These are phyloP conservation scores for Montipora efflorescens DNA, from an alignment of 64 coral and sea anemone species.

Conservation along the genomic window DNA sequence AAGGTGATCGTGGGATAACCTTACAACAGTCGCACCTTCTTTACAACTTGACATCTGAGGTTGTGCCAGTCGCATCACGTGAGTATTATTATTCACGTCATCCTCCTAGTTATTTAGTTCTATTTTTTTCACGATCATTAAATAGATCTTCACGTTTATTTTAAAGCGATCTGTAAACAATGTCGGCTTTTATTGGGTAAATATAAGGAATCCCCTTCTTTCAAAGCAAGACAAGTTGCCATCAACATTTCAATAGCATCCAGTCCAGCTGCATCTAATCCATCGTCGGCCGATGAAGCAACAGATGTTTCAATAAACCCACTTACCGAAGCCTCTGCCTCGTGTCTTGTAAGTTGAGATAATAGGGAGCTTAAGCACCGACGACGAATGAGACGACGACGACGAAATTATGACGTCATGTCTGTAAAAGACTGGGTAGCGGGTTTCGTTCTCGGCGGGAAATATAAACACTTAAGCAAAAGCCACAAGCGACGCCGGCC, in stretches of 20 bases:
- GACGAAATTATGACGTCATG: no score
- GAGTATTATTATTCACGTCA: neutral
- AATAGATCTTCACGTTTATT: neutral
- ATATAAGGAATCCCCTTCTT: neutral
- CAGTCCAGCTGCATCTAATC: neutral
- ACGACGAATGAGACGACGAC: no score
- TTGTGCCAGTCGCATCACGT: constrained; percentile 52
- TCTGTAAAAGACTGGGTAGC: no score
- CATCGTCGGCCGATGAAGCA: neutral
- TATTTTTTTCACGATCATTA: neutral
- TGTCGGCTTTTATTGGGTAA: neutral
- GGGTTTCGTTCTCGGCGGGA: no score
- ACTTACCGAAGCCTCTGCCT: neutral
- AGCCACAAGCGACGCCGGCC: no score
- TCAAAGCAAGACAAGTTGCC: neutral
- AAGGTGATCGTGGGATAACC: constrained; percentile 49
- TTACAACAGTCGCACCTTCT: constrained; percentile 10
- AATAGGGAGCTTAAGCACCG: no score
- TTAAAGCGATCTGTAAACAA: neutral
- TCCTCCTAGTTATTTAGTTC: neutral
- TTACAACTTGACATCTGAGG: neutral
- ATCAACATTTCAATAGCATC: neutral
- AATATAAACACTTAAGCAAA: no score
- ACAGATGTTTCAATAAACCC: neutral
- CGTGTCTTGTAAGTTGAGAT: neutral